Evolutionary conservation across 2,113 vertebrate species (phyloP).

Genomic region (Anarhynchus alexandrinus): DNA sequence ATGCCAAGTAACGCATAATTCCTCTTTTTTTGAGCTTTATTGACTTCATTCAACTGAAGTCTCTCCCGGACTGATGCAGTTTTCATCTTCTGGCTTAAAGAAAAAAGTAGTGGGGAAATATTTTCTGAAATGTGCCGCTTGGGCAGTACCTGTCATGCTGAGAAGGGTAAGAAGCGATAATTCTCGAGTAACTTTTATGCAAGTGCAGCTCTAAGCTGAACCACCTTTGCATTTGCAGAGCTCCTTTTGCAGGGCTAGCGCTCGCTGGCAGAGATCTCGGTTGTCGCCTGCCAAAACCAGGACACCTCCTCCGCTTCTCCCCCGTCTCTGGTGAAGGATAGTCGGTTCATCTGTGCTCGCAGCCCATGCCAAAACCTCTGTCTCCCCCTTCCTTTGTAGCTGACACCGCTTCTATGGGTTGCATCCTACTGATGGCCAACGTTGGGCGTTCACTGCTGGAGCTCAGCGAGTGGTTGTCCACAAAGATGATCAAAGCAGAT

Average conservation of each 20-base stretch:
- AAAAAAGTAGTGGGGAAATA: neutral
- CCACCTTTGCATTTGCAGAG: neutral
- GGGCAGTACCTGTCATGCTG: neutral
- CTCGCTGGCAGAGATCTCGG: neutral
- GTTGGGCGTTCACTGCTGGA: neutral
- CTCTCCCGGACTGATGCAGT: neutral
- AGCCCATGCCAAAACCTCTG: neutral
- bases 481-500: accelerated
- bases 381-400: neutral
- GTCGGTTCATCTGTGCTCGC: accelerated
- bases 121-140: neutral
- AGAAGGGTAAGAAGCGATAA: neutral
- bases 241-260: neutral
- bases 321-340: neutral
- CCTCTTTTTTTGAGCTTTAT: neutral
- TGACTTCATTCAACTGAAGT: neutral
- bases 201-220: neutral
- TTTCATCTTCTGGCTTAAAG: neutral
- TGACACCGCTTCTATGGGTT: accelerated
- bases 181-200: neutral
- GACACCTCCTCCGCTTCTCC: neutral
- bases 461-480: neutral
- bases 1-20: neutral
- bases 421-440: neutral
- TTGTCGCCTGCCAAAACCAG: neutral